phyloP scores from a whole-genome alignment of 2,888 invertebrate species.

The Cosmia pyralina region DNA sequence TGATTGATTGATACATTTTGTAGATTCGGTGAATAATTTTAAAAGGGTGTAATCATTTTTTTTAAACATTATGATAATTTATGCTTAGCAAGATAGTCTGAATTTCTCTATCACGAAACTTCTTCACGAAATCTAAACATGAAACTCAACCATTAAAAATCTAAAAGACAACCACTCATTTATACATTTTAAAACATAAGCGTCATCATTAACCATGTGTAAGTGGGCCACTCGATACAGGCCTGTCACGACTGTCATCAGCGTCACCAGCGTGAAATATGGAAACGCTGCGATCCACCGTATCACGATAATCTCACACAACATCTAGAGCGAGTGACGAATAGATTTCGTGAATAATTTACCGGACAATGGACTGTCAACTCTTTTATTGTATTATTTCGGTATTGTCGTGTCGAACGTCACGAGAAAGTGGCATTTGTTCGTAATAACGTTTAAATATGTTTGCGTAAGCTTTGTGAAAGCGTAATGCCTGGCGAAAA shows the following conservation, averaged over 20 bases:
- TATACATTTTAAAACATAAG: constrained; percentile 38
- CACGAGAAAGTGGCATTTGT: constrained; percentile 78
- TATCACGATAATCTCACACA: constrained; percentile 84
- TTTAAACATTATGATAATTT: constrained; percentile 19
- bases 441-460: constrained; percentile 70
- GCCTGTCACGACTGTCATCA: constrained; percentile 87
- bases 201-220: constrained; percentile 71
- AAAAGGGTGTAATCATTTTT: constrained; percentile 14
- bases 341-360: constrained; percentile 88
- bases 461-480: constrained; percentile 68
- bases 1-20: constrained; percentile 63
- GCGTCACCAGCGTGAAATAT: constrained; percentile 81
- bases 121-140: not conserved
- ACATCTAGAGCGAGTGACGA: constrained; percentile 81
- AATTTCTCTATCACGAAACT: constrained; percentile 21
- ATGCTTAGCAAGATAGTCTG: constrained; percentile 5
- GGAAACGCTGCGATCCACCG: constrained; percentile 83
- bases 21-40: constrained; percentile 28
- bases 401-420: constrained; percentile 68
- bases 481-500: constrained; percentile 67
- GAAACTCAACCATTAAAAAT: not conserved
- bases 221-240: constrained; percentile 71
- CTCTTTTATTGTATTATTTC: constrained; percentile 80
- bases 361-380: constrained; percentile 86
- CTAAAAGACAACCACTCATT: constrained; percentile 12